Conservation (phyloP, 1,140 invertebrate species). For the Brachionus sp. region DNA sequence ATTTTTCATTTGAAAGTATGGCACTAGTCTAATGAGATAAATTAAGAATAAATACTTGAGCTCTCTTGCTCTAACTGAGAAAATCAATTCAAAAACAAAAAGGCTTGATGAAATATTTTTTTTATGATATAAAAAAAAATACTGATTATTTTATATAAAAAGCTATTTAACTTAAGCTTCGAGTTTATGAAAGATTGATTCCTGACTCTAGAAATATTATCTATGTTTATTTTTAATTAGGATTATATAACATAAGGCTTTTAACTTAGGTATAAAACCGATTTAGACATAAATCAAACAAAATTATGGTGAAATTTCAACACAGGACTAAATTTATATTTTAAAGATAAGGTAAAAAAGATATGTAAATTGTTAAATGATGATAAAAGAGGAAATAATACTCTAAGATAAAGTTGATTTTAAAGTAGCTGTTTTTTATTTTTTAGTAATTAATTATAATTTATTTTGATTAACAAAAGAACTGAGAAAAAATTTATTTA, state of each 20-base stretch:
- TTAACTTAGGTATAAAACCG: not conserved
- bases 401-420: not conserved
- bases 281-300: not conserved
- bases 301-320: not conserved
- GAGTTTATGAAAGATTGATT: slow-evolving; percentile 9
- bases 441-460: not conserved
- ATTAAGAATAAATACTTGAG: slow-evolving; percentile 4
- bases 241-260: slow-evolving; percentile 3
- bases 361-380: not conserved
- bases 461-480: not conserved
- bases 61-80: not conserved
- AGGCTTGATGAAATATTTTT: not conserved
- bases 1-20: not conserved
- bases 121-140: not conserved
- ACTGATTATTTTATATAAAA: not conserved
- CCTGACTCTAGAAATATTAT: not conserved
- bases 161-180: not conserved
- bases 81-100: not conserved
- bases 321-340: not conserved
- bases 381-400: not conserved
- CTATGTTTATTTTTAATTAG: slow-evolving; percentile 6
- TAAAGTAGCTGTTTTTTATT: not conserved
- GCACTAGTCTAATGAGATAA: not conserved
- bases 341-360: not conserved
- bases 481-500: not conserved